A percentile compares a stretch with the other conserved stretches of the same genome.
Evolutionary conservation across 2,888 invertebrate genomes (phyloP).

Genomic region (Tenthredo livida): DNA sequence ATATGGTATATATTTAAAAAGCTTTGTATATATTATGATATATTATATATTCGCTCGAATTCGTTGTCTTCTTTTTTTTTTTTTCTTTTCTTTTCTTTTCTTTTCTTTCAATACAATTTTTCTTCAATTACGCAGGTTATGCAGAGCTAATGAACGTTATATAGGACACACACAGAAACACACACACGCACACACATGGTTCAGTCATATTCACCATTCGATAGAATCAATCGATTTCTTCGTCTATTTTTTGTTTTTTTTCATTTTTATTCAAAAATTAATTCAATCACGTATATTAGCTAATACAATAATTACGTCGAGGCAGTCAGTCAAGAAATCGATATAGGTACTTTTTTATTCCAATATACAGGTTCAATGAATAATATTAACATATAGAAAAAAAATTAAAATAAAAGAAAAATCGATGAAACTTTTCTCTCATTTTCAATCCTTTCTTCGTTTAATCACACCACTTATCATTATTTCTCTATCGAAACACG

Average conservation of each 20-base stretch:
- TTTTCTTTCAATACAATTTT: constrained; percentile 56
- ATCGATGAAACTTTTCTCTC: neutral
- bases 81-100: constrained; percentile 56
- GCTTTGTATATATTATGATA: constrained; percentile 1
- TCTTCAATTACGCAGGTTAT: constrained; percentile 26
- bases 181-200: constrained; percentile 35
- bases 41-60: constrained; percentile 52
- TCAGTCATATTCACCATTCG: constrained; percentile 58
- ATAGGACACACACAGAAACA: neutral
- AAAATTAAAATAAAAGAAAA: neutral
- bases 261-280: neutral
- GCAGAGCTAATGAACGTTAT: constrained; percentile 47
- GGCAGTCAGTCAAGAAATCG: neutral
- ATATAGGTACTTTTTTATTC: too few relatives aligned
- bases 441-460: neutral
- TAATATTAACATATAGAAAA: too few relatives aligned
- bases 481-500: neutral
- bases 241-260: neutral
- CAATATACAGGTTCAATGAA: too few relatives aligned
- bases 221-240: constrained; percentile 10
- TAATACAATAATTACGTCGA: neutral
- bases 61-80: constrained; percentile 73
- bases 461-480: neutral
- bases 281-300: neutral
- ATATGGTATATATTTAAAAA: neutral